Percentiles rank a stretch among this genome's conserved stretches.
Conservation (phyloP, 2,888 invertebrate species). For the Drosophila subquinaria region DNA sequence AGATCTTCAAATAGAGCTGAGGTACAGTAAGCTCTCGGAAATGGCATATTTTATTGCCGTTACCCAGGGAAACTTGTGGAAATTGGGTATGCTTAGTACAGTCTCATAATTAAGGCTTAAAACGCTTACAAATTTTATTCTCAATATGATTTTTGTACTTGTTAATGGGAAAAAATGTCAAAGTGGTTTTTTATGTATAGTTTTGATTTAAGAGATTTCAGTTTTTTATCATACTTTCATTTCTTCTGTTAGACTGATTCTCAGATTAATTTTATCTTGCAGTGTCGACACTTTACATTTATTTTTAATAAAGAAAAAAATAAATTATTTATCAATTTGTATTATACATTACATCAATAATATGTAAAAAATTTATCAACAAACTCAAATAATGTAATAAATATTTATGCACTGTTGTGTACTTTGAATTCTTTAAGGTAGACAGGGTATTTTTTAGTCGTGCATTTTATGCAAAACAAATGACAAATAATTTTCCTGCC, state of each 20-base stretch:
- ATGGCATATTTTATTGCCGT: background rate
- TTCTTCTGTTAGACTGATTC: too few relatives aligned
- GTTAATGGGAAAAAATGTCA: too few relatives aligned
- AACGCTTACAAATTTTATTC: too few relatives aligned
- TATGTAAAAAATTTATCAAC: background rate
- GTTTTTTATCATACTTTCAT: too few relatives aligned
- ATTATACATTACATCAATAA: too few relatives aligned
- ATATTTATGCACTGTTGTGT: background rate
- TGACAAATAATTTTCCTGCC: background rate
- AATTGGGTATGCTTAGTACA: background rate
- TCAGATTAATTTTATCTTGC: background rate
- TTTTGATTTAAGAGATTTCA: background rate
- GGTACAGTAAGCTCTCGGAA: conserved; percentile 5
- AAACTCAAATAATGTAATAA: background rate
- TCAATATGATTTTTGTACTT: too few relatives aligned
- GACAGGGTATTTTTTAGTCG: background rate
- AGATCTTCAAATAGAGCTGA: background rate
- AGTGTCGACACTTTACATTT: background rate
- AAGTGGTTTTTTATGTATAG: too few relatives aligned
- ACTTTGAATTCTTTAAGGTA: background rate
- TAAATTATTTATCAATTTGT: background rate
- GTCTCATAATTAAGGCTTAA: background rate
- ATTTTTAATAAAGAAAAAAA: background rate
- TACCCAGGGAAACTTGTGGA: conserved; percentile 1
- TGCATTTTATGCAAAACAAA: background rate